These are phyloP conservation scores for Taenaris catops DNA, from an alignment of 2,888 invertebrate genomes.

Conservation along the genomic window DNA sequence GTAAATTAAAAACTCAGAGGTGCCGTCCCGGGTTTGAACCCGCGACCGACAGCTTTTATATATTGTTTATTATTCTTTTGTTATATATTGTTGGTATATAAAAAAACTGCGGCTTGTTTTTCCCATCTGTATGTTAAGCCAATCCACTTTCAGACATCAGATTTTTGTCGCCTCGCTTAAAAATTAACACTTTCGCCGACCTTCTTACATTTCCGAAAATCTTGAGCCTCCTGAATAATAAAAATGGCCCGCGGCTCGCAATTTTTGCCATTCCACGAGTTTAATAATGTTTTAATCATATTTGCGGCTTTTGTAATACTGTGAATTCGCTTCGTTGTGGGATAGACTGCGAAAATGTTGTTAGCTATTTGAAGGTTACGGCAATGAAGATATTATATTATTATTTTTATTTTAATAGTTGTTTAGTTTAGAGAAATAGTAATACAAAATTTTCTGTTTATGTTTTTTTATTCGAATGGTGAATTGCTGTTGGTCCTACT, in stretches of 20 bases:
- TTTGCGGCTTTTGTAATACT: slow-evolving; percentile 25
- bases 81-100: too few species aligned
- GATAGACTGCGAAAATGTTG: slow-evolving; percentile 23
- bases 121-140: slow-evolving; percentile 25
- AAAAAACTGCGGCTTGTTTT: slow-evolving; percentile 24
- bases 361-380: background rate
- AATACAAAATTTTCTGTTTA: too few species aligned
- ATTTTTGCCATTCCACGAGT: slow-evolving; percentile 39
- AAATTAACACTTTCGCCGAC: slow-evolving; percentile 59
- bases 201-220: slow-evolving; percentile 41
- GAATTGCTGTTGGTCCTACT: too few species aligned
- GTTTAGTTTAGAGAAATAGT: too few species aligned
- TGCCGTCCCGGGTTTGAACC: too few species aligned
- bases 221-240: slow-evolving; percentile 55
- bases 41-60: too few species aligned
- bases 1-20: too few species aligned
- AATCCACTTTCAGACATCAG: slow-evolving; percentile 32
- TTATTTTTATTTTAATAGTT: too few species aligned
- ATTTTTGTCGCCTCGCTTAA: slow-evolving; percentile 53
- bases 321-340: slow-evolving; percentile 19
- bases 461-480: too few species aligned
- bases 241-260: slow-evolving; percentile 37
- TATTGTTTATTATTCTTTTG: too few species aligned
- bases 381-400: too few species aligned
- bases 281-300: slow-evolving; percentile 50